phyloP scores from a whole-genome alignment of 2,888 invertebrate species.

The Synergus umbraculus region DNA sequence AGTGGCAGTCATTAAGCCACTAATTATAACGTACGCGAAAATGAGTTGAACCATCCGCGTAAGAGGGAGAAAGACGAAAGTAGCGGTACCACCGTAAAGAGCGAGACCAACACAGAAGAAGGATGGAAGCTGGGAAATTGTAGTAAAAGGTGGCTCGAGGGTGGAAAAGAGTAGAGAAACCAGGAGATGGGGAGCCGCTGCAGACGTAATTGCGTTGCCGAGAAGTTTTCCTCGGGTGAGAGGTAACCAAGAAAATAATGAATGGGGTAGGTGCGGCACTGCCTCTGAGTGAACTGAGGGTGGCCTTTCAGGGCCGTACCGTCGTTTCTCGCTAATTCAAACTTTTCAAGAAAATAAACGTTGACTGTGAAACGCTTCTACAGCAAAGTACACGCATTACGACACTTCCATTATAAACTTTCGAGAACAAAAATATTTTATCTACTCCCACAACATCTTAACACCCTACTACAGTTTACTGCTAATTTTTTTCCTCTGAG shows the following conservation, averaged over 20 bases:
- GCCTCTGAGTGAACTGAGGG: slow-evolving; percentile 22
- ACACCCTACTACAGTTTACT: background rate
- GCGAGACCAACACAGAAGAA: slow-evolving; percentile 34
- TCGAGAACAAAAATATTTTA: slow-evolving; percentile 31
- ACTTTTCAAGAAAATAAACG: slow-evolving; percentile 53
- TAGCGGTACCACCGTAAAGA: slow-evolving; percentile 36
- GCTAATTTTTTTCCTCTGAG: background rate
- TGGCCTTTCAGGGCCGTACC: slow-evolving; percentile 47
- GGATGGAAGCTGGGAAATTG: slow-evolving; percentile 50
- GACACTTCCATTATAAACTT: slow-evolving; percentile 38
- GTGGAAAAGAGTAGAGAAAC: slow-evolving; percentile 51
- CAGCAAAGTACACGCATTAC: slow-evolving; percentile 43
- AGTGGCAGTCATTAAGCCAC: slow-evolving; percentile 75
- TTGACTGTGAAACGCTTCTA: slow-evolving; percentile 40
- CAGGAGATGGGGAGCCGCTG: slow-evolving; percentile 60
- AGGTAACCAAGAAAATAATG: slow-evolving; percentile 77
- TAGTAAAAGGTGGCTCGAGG: slow-evolving; percentile 56
- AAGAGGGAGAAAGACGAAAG: slow-evolving; percentile 42
- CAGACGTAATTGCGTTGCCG: slow-evolving; percentile 75
- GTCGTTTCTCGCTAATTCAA: slow-evolving; percentile 33
- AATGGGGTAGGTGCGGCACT: slow-evolving; percentile 66
- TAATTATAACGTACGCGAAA: slow-evolving; percentile 76
- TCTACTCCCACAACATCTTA: slow-evolving; percentile 11
- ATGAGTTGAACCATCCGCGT: slow-evolving; percentile 68
- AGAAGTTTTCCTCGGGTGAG: slow-evolving; percentile 74